A percentile compares a stretch with the other conserved stretches of the same genome.
These are phyloP conservation scores for Drosophila subsilvestris DNA, from an alignment of 2,888 invertebrate genomes.

Conservation along the genomic window DNA sequence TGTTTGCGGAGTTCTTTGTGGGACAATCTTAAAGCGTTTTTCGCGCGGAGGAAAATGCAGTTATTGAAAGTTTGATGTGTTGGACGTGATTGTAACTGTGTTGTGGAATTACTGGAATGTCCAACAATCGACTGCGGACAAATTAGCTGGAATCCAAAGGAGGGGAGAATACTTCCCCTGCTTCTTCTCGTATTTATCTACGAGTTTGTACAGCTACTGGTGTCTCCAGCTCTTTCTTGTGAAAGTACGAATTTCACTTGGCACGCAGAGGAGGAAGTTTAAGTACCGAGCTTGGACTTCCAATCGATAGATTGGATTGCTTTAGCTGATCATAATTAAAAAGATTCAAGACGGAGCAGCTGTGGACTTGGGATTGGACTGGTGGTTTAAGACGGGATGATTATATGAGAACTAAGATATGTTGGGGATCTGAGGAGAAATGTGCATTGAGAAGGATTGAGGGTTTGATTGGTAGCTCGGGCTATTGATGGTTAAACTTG, in stretches of 20 bases:
- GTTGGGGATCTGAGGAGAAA: neutral
- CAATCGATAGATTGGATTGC: constrained; percentile 28
- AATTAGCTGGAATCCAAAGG: neutral
- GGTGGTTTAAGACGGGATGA: too few species aligned
- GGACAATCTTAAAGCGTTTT: constrained; percentile 53
- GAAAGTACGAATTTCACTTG: constrained; percentile 40
- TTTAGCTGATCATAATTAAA: constrained; percentile 14
- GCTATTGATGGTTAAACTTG: too few species aligned
- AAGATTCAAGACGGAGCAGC: constrained; percentile 6
- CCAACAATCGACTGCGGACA: constrained; percentile 29
- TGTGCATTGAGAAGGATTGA: neutral
- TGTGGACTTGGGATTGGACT: neutral
- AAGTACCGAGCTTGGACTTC: constrained; percentile 20
- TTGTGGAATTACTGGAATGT: constrained; percentile 35
- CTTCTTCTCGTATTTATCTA: neutral
- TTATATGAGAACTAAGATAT: neutral
- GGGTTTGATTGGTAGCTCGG: too few species aligned
- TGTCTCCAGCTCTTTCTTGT: neutral
- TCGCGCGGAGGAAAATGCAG: constrained; percentile 64
- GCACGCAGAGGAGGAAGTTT: constrained; percentile 19
- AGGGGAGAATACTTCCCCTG: neutral
- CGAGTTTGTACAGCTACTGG: neutral
- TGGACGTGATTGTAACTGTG: constrained; percentile 1
- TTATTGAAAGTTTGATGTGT: constrained; percentile 51
- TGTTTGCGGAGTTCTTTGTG: constrained; percentile 22